phyloP scores from a whole-genome alignment of 2,113 vertebrate genomes.

The Cairina moschata region DNA sequence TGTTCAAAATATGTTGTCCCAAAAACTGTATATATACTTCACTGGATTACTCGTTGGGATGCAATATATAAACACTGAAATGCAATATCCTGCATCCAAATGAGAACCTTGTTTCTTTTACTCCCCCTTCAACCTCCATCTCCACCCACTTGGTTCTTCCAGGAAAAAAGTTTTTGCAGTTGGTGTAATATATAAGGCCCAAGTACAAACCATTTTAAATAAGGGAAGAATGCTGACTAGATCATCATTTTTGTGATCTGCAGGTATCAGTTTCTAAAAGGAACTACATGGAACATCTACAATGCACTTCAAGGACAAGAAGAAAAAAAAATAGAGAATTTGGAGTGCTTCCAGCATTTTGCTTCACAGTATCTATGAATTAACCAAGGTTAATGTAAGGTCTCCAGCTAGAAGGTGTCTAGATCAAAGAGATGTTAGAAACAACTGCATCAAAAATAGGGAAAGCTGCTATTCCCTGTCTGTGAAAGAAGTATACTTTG shows the following conservation, averaged over 20 bases:
- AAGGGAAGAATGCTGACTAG: background rate
- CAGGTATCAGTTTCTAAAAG: background rate
- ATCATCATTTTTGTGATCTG: background rate
- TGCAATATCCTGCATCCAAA: background rate
- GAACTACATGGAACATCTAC: background rate
- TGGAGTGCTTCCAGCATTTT: background rate
- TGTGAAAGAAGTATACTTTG: background rate
- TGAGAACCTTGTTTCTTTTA: background rate
- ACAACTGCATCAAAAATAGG: background rate
- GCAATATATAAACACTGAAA: background rate
- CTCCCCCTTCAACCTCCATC: rapidly evolving
- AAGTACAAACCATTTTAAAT: background rate
- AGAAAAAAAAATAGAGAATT: background rate
- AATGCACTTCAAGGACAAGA: background rate
- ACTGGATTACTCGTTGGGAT: background rate
- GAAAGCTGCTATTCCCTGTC: background rate
- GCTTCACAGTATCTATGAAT: background rate
- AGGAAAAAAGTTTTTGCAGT: background rate
- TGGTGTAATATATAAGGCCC: background rate
- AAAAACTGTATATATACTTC: background rate
- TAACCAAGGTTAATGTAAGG: background rate
- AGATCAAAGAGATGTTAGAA: background rate
- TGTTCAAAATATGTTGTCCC: background rate
- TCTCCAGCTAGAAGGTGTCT: background rate
- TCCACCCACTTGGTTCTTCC: background rate